Percentiles rank a stretch among this genome's conserved stretches.
phyloP scores from a whole-genome alignment of 2,888 invertebrate species.

The Oligia fasciuncula region DNA sequence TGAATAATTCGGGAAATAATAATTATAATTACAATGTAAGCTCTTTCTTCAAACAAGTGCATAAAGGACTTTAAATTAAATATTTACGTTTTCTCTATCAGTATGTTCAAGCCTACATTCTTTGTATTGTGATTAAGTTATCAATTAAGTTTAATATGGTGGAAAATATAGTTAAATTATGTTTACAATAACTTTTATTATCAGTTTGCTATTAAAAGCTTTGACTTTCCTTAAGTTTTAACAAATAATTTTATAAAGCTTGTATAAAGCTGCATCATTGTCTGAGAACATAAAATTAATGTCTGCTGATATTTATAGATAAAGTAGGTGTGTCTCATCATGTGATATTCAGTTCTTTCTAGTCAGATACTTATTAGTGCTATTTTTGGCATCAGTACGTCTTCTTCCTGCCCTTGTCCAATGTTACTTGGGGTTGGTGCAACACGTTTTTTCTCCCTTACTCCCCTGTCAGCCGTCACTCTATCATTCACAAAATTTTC shows the following conservation, averaged over 20 bases:
- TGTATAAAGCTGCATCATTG: background rate
- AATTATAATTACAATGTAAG: constrained; percentile 22
- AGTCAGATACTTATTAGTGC: background rate
- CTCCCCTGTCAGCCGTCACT: background rate
- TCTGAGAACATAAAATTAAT: constrained; percentile 11
- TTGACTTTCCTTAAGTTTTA: constrained; percentile 2
- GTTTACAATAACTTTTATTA: too few species aligned
- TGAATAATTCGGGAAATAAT: constrained; percentile 8
- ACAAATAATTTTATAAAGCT: background rate
- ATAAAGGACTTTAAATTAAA: constrained; percentile 19
- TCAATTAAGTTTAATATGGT: constrained; percentile 17
- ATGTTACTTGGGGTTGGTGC: background rate
- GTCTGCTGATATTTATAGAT: constrained; percentile 13
- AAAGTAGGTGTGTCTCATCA: constrained; percentile 17
- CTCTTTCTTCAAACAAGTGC: constrained; percentile 19
- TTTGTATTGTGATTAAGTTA: constrained; percentile 21
- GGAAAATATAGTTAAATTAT: constrained; percentile 2
- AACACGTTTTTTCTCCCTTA: background rate
- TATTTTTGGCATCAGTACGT: constrained; percentile 8
- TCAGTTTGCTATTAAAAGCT: background rate
- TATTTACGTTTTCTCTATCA: constrained; percentile 11
- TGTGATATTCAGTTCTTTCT: constrained; percentile 17
- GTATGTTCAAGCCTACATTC: background rate
- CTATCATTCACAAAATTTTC: background rate
- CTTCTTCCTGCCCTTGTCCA: background rate